Evolutionary conservation across 2,113 vertebrate species (phyloP), one percentile per base, ranked within the genome.

Genomic region (Ptilorrhoa leucosticta): DNA sequence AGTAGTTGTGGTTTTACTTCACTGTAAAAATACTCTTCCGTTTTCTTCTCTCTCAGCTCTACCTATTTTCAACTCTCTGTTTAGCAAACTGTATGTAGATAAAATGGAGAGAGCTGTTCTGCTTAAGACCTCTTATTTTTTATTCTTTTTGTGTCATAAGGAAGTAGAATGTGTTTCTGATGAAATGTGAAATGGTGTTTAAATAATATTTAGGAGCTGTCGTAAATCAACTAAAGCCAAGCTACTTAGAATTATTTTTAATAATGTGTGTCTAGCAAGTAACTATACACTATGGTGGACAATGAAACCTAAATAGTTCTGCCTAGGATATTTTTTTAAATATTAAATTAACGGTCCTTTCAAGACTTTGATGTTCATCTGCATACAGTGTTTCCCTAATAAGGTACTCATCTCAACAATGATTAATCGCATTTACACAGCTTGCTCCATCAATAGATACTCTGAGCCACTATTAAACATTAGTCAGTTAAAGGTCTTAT

Each of bases 1-100:
- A 98, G 98, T 98, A 98, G 95, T 97, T 98, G 98, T 97, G 98
- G 98, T 98, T 98, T 98, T 97, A 97, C 95, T 98, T 98, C 96
- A 96, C 97, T 97, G 97, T 98, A 98, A 97, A 98, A 98, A 97
- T 94, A 98, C 95, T 98, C 97, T 96, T 96, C 91, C 77, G 22
- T 86, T 89, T 86, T 73, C 75, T 93, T 88, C 83, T 92, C 90
- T 94, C 87, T 96, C 83, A 94, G 93, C 71, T 96, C 84, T 97
- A 94, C 90, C 83, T 97, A 92, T 97, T 97, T 97, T 98, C 97
- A 96, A 89, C 51, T 92, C 86, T 90, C 66, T 97, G 86, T 96
- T 97, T 97, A 98, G 92, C 78, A 98, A 97, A 91, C 53, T 96
- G 56, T 91, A 7, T 39, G 20, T 96, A 94, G 84, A 84, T 94